These are phyloP conservation scores for Lacanobia oleracea DNA, from an alignment of 2,888 invertebrate species.

Conservation along the genomic window DNA sequence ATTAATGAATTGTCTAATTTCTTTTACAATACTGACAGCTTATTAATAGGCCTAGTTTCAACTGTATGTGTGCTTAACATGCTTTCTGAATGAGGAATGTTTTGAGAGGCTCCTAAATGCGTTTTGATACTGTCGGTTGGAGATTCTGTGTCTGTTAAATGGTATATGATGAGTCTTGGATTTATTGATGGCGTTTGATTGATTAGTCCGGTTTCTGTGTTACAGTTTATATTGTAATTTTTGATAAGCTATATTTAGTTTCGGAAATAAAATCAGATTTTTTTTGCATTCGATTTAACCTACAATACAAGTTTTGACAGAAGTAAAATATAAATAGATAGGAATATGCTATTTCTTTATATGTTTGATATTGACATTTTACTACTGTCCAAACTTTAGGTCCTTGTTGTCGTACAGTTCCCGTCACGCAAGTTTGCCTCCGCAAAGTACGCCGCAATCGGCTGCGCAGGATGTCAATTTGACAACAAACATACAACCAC, in stretches of 20 bases:
- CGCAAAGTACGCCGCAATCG: too few species aligned
- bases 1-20: slow-evolving; percentile 89
- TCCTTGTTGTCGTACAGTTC: too few species aligned
- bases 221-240: slow-evolving; percentile 1
- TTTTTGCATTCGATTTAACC: too few species aligned
- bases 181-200: slow-evolving; percentile 38
- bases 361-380: too few species aligned
- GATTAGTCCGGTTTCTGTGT: slow-evolving; percentile 8
- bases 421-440: too few species aligned
- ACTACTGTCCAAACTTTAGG: too few species aligned
- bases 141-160: slow-evolving; percentile 33
- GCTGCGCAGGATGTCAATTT: too few species aligned
- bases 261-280: too few species aligned
- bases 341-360: too few species aligned
- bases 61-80: slow-evolving; percentile 41
- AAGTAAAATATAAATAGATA: too few species aligned
- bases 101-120: slow-evolving; percentile 38
- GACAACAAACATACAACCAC: too few species aligned
- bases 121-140: slow-evolving; percentile 27
- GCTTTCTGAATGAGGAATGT: slow-evolving; percentile 43
- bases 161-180: slow-evolving; percentile 39
- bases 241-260: not conserved
- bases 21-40: slow-evolving; percentile 79
- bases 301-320: too few species aligned
- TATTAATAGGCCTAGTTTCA: slow-evolving; percentile 75